Evolutionary conservation across 2,113 vertebrate genomes (phyloP).

Genomic region (Spea multiplicata): DNA sequence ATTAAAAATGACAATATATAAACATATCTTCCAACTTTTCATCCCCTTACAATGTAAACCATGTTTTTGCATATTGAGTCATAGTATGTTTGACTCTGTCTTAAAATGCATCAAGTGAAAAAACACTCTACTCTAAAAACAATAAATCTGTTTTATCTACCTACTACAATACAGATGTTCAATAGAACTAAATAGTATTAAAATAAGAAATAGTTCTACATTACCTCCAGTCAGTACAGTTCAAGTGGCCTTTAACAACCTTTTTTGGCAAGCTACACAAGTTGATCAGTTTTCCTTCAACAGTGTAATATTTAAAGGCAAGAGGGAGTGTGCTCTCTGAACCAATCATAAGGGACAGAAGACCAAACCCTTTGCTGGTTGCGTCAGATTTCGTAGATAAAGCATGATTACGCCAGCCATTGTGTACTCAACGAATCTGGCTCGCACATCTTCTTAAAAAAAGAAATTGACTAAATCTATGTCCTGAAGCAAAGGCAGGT

Average conservation of each 20-base stretch:
- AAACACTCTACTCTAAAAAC: too few relatives aligned
- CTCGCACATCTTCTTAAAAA: conserved; percentile 48
- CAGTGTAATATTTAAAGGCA: conserved; percentile 70
- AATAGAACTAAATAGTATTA: not conserved
- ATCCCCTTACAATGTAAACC: too few relatives aligned
- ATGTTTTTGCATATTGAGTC: too few relatives aligned
- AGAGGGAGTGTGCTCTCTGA: conserved; percentile 69
- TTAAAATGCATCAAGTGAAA: too few relatives aligned
- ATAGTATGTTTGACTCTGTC: too few relatives aligned
- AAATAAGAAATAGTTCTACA: conserved; percentile 59
- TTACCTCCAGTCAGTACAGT: conserved; percentile 48
- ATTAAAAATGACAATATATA: too few relatives aligned
- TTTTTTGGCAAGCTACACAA: conserved; percentile 56
- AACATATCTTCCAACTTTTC: too few relatives aligned
- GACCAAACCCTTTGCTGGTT: conserved; percentile 67
- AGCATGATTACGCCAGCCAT: conserved; percentile 59
- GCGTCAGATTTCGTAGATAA: conserved; percentile 70
- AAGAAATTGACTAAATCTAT: conserved; percentile 31
- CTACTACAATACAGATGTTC: too few relatives aligned
- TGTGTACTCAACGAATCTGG: conserved; percentile 68
- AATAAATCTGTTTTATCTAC: too few relatives aligned
- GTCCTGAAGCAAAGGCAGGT: conserved; percentile 33
- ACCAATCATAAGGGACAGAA: conserved; percentile 67
- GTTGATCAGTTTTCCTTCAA: conserved; percentile 56
- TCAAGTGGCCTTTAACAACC: conserved; percentile 42